These are phyloP conservation scores for Petrolisthes cinctipes DNA, from an alignment of 2,888 invertebrate genomes.

Conservation along the genomic window DNA sequence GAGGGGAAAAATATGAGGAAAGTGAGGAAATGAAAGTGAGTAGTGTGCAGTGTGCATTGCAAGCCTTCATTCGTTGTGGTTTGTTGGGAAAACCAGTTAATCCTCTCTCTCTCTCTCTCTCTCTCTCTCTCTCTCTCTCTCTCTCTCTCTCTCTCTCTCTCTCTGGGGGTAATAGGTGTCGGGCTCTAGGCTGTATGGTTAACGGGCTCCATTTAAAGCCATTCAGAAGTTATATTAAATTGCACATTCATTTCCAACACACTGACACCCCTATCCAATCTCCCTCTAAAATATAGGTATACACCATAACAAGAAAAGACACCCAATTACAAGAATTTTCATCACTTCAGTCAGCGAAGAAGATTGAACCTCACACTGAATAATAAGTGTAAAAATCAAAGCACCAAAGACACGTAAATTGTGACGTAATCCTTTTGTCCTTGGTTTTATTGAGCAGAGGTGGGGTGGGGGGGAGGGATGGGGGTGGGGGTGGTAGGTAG, in stretches of 20 bases:
- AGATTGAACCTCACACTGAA: no score
- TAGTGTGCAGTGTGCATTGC: background rate
- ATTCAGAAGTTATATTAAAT: background rate
- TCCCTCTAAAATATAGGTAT: background rate
- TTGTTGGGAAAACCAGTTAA: no score
- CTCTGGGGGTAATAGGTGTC: background rate
- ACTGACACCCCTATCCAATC: background rate
- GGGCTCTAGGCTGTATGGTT: background rate
- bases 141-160: background rate
- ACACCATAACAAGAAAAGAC: no score
- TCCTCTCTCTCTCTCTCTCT: background rate
- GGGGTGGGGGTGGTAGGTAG: background rate
- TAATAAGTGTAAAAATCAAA: no score
- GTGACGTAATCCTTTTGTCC: no score
- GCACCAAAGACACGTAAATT: no score
- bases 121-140: background rate
- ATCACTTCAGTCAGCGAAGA: no score
- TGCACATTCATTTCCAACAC: background rate
- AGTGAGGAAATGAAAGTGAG: background rate
- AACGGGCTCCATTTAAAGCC: background rate
- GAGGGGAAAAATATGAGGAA: slow-evolving; percentile 5
- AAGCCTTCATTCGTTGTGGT: no score
- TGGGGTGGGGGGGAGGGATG: background rate
- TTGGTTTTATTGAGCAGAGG: background rate
- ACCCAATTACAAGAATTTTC: no score